Evolutionary conservation across 2,888 invertebrate species (phyloP), one percentile per base, ranked within the genome.

Genomic region (Cylloceria caligata): DNA sequence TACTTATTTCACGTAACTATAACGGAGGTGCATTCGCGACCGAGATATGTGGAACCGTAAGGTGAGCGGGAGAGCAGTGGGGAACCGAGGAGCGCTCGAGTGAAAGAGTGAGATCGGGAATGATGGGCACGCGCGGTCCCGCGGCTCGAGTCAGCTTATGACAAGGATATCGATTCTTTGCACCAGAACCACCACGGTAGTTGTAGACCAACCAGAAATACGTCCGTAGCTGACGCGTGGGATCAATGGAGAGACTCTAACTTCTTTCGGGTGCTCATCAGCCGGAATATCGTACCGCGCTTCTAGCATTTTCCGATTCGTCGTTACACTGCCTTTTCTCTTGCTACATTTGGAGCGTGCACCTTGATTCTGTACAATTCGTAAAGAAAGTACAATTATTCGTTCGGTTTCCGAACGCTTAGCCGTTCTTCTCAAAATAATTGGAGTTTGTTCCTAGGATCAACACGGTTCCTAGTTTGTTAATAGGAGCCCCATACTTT

Each of bases 121-220:
- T 84, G 81, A 80, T 84, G 84, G 87, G 87, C 86, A 86, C 87
- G 85, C 84, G 86, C 79, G 86, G 88, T 88, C 84, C 83, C 83
- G 86, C 85, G 83, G 83, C 84, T 84, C 85, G 82, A 84, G 84
- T 81, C 78, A 83, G 84, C 84, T 87, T 87, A 88, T 88, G 87
- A 87, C 84, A 84, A 83, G 86, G 83, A 79, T 88, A 88, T 88
- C 85, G 88, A 88, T 88, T 84, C 86, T 57, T 69, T 64, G 73
- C 57, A 72, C 68, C 42, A 39, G 47, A 55, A 67, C 45, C 55
- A 19, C 57, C 79, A 5, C 73, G 19, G n/a, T 9, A 24, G 11
- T 21, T 60, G 3, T 11, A 13, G 13, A 34, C 34, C 1, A 68
- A 36, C 13, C 5, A n/a, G 21, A 21, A 27, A 27, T 42, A 57